phyloP scores from a whole-genome alignment of 2,888 invertebrate species.

The Brachycybe producta region DNA sequence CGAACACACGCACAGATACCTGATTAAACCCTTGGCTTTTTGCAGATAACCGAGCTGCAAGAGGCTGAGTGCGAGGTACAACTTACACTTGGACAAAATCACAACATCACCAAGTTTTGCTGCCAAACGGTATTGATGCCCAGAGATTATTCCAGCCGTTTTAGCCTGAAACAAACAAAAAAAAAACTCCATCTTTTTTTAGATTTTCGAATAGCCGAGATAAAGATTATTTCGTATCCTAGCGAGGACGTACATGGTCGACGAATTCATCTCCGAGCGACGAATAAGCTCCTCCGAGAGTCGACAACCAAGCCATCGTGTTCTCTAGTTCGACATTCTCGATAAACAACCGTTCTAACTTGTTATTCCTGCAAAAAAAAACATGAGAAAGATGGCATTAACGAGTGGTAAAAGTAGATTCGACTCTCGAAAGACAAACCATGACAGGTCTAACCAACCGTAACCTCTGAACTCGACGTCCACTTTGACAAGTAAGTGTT shows the following conservation, averaged over 20 bases:
- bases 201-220: neutral
- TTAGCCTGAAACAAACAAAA: slow-evolving; percentile 49
- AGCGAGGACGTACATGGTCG: slow-evolving; percentile 61
- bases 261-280: slow-evolving; percentile 78
- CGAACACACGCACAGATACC: no score
- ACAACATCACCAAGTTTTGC: slow-evolving; percentile 66
- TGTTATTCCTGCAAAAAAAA: slow-evolving; percentile 10
- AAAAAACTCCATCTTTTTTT: neutral
- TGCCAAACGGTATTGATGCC: slow-evolving; percentile 68
- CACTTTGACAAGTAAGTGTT: no score
- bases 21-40: slow-evolving; percentile 44
- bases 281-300: slow-evolving; percentile 91
- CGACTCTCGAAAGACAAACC: no score
- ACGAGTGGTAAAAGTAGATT: no score
- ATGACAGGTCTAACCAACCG: no score
- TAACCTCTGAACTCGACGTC: no score
- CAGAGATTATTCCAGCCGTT: slow-evolving; percentile 75
- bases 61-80: slow-evolving; percentile 74
- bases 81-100: slow-evolving; percentile 62
- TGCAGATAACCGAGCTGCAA: slow-evolving; percentile 65
- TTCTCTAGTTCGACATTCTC: slow-evolving; percentile 52
- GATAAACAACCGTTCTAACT: slow-evolving; percentile 1
- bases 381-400: no score
- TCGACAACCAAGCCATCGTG: slow-evolving; percentile 87
- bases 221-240: neutral